phyloP scores from a whole-genome alignment of 2,797 vertebrate genomes.

The Muraenolepis orangiensis region DNA sequence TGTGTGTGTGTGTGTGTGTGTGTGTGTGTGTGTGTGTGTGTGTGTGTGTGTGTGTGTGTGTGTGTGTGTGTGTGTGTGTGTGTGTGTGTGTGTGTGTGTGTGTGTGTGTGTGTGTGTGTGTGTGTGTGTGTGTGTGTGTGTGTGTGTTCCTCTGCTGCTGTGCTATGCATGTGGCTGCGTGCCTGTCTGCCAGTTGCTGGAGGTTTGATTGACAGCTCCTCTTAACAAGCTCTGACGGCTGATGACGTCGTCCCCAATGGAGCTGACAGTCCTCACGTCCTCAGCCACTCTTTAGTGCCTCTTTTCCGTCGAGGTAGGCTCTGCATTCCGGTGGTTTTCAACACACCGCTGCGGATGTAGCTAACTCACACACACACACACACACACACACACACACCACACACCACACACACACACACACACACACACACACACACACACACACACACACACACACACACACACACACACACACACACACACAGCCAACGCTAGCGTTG shows the following conservation, averaged over 20 bases:
- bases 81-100: constrained; percentile 10
- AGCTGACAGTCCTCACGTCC: constrained; percentile 62
- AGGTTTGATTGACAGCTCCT: constrained; percentile 46
- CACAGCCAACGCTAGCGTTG: background rate
- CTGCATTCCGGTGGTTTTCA: constrained; percentile 34
- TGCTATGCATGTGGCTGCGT: constrained; percentile 7
- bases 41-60: background rate
- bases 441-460: too few species aligned
- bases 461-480: too few species aligned
- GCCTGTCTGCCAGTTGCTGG: constrained; percentile 3
- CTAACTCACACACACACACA: too few species aligned
- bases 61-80: background rate
- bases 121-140: constrained; percentile 1
- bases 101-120: background rate
- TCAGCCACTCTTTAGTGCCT: constrained; percentile 33
- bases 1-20: constrained; percentile 24
- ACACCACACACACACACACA: too few species aligned
- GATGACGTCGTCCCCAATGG: constrained; percentile 61
- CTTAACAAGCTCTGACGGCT: constrained; percentile 53
- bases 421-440: too few species aligned
- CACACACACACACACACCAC: too few species aligned
- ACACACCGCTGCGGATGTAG: background rate
- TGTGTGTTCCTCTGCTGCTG: background rate
- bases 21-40: constrained; percentile 6
- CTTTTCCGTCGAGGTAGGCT: constrained; percentile 51